Percentiles rank a stretch among this genome's conserved stretches.
These are phyloP conservation scores for Menura novaehollandiae DNA, from an alignment of 2,113 vertebrate species.

Conservation along the genomic window DNA sequence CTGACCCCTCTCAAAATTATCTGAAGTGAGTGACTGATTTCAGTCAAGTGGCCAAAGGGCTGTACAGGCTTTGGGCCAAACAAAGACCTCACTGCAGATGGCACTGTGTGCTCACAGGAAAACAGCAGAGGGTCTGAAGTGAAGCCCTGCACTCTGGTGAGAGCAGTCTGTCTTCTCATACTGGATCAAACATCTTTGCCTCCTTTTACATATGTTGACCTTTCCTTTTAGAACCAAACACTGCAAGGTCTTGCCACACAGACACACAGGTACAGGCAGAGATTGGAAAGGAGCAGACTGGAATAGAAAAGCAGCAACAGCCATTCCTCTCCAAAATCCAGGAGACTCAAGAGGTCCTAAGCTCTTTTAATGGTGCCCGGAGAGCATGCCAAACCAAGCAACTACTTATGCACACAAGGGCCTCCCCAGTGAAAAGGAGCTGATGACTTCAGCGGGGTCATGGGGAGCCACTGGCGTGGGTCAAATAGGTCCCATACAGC, in stretches of 20 bases:
- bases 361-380: background rate
- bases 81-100: background rate
- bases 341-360: background rate
- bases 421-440: background rate
- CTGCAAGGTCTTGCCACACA: background rate
- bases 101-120: background rate
- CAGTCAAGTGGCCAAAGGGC: background rate
- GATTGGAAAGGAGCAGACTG: background rate
- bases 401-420: background rate
- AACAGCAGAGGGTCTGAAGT: background rate
- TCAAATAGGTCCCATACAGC: background rate
- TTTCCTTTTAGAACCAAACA: background rate
- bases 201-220: background rate
- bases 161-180: background rate
- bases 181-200: background rate
- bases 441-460: background rate
- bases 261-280: background rate
- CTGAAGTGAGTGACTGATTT: background rate
- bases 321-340: background rate
- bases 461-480: background rate
- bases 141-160: background rate
- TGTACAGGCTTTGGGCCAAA: background rate
- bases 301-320: background rate
- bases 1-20: background rate
- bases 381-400: background rate